phyloP scores from a whole-genome alignment of 2,888 invertebrate genomes.

The Hyposoter dolosus region DNA sequence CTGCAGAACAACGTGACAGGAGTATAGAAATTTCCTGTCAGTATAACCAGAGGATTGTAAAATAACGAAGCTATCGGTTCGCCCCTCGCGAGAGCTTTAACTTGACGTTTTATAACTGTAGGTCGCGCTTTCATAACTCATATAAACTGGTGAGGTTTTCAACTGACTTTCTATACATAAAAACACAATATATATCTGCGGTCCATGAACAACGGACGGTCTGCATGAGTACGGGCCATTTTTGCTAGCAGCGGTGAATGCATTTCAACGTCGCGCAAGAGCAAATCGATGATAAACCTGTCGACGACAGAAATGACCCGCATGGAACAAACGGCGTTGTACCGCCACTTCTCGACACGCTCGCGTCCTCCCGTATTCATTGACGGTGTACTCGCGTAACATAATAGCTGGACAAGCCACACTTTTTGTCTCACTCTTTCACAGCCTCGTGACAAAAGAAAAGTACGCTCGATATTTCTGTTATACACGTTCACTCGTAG shows the following conservation, averaged over 20 bases:
- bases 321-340: conserved; percentile 46
- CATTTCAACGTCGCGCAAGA: conserved; percentile 17
- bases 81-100: conserved; percentile 29
- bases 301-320: conserved; percentile 63
- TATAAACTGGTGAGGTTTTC: conserved; percentile 42
- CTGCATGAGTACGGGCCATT: conserved; percentile 38
- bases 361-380: conserved; percentile 41
- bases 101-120: conserved; percentile 32
- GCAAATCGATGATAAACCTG: conserved; percentile 67
- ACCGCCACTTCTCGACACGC: conserved; percentile 44
- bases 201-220: neutral
- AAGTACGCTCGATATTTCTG: conserved; percentile 34
- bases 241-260: conserved; percentile 35
- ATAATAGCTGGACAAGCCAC: conserved; percentile 28
- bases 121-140: conserved; percentile 46
- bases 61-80: conserved; percentile 57
- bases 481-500: neutral
- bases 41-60: conserved; percentile 46
- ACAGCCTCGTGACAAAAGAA: conserved; percentile 30
- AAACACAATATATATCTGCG: neutral
- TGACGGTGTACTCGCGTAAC: conserved; percentile 36
- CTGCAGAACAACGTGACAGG: conserved; percentile 21
- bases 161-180: neutral
- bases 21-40: conserved; percentile 33
- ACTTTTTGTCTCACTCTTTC: conserved; percentile 17